Percentiles rank a stretch among this genome's conserved stretches.
Evolutionary conservation across 1,140 invertebrate genomes (phyloP).

Genomic region (Grapholita molesta): DNA sequence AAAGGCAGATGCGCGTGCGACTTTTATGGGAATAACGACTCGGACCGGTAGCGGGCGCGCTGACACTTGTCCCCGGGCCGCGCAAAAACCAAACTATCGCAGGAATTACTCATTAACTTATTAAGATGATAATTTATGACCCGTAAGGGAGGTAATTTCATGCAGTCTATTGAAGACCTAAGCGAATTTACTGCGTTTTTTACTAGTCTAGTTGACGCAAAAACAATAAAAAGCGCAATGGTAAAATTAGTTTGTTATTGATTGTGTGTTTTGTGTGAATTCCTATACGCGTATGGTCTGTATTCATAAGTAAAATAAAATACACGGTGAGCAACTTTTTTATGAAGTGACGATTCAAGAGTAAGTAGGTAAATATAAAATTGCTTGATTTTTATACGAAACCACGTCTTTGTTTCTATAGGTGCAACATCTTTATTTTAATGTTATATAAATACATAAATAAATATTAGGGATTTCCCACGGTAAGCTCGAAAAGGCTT

Average conservation of each 20-base stretch:
- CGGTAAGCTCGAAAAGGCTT: no score
- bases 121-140: conserved; percentile 76
- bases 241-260: conserved; percentile 12
- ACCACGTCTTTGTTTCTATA: no score
- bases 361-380: no score
- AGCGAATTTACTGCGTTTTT: conserved; percentile 29
- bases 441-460: no score
- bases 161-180: conserved; percentile 37
- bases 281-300: neutral
- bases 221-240: conserved; percentile 7
- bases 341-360: no score
- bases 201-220: conserved; percentile 20
- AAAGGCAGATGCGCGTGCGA: conserved; percentile 64
- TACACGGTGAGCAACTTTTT: neutral
- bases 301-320: neutral
- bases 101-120: conserved; percentile 74
- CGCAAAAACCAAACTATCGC: conserved; percentile 64
- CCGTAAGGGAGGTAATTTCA: conserved; percentile 57
- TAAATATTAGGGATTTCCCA: no score
- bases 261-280: conserved; percentile 1
- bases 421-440: no score
- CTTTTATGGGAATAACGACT: conserved; percentile 65
- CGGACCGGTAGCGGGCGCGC: conserved; percentile 39
- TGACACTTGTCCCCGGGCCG: conserved; percentile 40
- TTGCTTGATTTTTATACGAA: no score